Percentiles rank a stretch among this genome's conserved stretches.
phyloP scores from a whole-genome alignment of 2,888 invertebrate species.

The Brachypterus glaber region DNA sequence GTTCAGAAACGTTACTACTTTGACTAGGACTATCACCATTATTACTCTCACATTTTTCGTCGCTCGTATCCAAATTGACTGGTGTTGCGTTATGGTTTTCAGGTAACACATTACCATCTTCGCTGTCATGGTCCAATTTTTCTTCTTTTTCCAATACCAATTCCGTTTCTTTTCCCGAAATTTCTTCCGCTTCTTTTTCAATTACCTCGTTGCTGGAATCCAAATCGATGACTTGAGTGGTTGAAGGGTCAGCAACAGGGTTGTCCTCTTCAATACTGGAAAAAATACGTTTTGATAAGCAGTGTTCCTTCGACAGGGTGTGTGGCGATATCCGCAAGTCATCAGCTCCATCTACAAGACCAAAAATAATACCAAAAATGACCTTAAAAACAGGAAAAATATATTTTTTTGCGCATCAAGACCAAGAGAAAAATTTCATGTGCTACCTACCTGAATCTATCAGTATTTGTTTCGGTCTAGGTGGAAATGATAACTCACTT shows the following conservation, averaged over 20 bases:
- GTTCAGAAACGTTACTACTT: too few species aligned
- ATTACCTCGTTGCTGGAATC: too few species aligned
- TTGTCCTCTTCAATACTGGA: constrained; percentile 18
- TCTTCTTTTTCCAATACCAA: neutral
- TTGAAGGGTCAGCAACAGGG: neutral
- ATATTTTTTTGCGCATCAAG: constrained; percentile 7
- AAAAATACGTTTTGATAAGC: constrained; percentile 18
- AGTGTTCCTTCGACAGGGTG: constrained; percentile 12
- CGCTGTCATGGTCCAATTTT: constrained; percentile 1
- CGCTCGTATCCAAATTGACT: too few species aligned
- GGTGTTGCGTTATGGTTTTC: too few species aligned
- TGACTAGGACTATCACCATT: too few species aligned
- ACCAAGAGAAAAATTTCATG: constrained; percentile 9
- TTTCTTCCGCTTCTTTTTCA: too few species aligned
- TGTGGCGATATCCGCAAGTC: constrained; percentile 25
- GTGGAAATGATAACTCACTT: constrained; percentile 34
- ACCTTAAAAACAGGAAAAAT: constrained; percentile 23
- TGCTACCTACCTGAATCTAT: constrained; percentile 23
- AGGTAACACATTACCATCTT: neutral
- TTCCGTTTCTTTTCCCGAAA: constrained; percentile 3
- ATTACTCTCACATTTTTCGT: too few species aligned
- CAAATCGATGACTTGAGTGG: neutral
- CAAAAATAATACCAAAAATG: constrained; percentile 28
- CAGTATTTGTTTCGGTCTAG: constrained; percentile 35
- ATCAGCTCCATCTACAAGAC: constrained; percentile 39